These are phyloP conservation scores for Dolichallabes microphthalmus DNA, from an alignment of 2,113 vertebrate genomes.

Conservation along the genomic window DNA sequence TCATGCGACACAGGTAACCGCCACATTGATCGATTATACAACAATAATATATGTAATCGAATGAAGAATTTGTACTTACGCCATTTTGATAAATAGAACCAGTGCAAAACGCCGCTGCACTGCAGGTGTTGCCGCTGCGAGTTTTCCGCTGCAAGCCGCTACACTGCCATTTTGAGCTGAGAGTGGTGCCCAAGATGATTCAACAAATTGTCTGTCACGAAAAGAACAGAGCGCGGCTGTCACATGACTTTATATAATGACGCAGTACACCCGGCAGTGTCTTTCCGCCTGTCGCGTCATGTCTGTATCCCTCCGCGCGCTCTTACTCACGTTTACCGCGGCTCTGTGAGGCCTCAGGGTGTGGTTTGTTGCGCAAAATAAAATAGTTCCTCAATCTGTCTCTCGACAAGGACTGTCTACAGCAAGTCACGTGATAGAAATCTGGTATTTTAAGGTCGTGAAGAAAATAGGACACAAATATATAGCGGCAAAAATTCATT, in stretches of 20 bases:
- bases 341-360: neutral
- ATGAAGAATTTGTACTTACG: slow-evolving; percentile 66
- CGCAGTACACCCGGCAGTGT: slow-evolving; percentile 44
- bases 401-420: no score
- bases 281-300: slow-evolving; percentile 55
- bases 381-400: slow-evolving; percentile 23
- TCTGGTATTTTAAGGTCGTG: neutral
- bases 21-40: neutral
- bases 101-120: slow-evolving; percentile 72
- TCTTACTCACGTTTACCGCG: neutral
- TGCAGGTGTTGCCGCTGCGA: slow-evolving; percentile 73
- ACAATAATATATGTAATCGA: no score
- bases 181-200: slow-evolving; percentile 32
- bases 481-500: neutral
- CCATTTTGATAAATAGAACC: slow-evolving; percentile 76
- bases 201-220: accelerated
- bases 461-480: neutral
- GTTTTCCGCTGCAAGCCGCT: slow-evolving; percentile 63
- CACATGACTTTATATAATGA: slow-evolving; percentile 38
- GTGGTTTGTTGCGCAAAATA: slow-evolving; percentile 11
- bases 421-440: neutral
- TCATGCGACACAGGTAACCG: neutral
- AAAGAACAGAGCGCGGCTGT: accelerated
- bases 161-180: slow-evolving; percentile 68
- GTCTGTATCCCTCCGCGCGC: slow-evolving; percentile 24